Conservation (phyloP, 2,888 invertebrate genomes). For the Adineta ricciae region DNA sequence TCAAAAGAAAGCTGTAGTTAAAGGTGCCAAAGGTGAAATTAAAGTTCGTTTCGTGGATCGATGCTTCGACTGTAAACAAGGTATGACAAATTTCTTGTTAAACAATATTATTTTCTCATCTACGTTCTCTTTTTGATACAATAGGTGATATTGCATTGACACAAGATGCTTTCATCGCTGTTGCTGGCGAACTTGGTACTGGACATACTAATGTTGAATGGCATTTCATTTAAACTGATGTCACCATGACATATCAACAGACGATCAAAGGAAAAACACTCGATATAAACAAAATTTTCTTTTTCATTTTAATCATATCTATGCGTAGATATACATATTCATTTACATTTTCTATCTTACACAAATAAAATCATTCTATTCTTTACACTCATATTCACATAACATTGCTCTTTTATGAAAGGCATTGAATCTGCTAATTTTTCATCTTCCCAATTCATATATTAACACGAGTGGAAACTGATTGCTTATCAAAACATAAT, state of each 20-base stretch:
- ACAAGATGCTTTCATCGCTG: neutral
- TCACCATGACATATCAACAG: neutral
- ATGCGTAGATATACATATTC: neutral
- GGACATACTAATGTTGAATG: neutral
- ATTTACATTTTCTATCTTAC: neutral
- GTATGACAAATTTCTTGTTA: too few species aligned
- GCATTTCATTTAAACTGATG: neutral
- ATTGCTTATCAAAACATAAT: neutral
- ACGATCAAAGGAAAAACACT: neutral
- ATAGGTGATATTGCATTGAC: neutral
- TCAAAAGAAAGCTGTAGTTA: conserved; percentile 6
- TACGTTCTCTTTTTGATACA: too few species aligned
- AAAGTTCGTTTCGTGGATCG: neutral
- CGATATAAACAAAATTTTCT: neutral
- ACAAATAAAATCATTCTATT: neutral
- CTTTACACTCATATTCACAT: neutral
- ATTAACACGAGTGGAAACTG: neutral
- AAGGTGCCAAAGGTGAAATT: neutral
- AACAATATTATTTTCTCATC: too few species aligned
- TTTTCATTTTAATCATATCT: neutral
- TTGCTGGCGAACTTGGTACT: neutral
- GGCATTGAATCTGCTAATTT: too few species aligned
- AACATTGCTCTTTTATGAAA: too few species aligned
- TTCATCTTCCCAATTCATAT: too few species aligned
- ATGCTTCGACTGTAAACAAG: neutral